Base-by-base conservation (phyloP, 1,140 invertebrate species). In the Episyrphus balteatus region DNA sequence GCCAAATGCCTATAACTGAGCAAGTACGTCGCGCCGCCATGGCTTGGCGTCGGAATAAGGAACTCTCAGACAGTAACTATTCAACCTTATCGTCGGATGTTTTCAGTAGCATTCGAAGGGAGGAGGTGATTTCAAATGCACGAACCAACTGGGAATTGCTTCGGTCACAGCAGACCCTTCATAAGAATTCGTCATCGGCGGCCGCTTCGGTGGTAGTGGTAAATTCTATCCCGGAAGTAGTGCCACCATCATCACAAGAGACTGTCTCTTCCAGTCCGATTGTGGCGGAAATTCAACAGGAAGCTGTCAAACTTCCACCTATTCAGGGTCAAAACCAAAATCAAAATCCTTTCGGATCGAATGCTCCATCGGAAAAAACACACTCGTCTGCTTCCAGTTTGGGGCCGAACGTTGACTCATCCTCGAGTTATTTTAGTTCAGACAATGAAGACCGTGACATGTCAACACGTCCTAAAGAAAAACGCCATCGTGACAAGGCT, bases 111-210 rank as follows among this genome's bases (percentile, higher is more conserved):
- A 78, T 78, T 21, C 69, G 77, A 1, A 69, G 84, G 5, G 84
- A 87, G 56, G 81, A 87, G 66, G 78, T 87, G 2, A 87, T 88
- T 46, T 81, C 82, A 26, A 88, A 88, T 62, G 85, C 84, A 1
- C 75, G 83, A 52, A 84, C 82, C 3, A 87, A 86, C 54, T 88
- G 85, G 84, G 84, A 88, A 63, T 63, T 86, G 40, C 61, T 86
- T 2, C 75, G 83, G 54, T 82, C 79, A 9, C 81, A 82, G 70
- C 65, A 68, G 33, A 57, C 59, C 0, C 43, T 79, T 73, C 42
- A 81, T 74, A 69, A 73, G 66, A 48, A 49, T 43, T 52, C 30
- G 61, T n/a, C 42, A 48, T 26, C 21, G n/a, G 32, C 47, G 40
- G n/a, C 17, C 34, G 18, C 39, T 53, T 15, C n/a, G n/a, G n/a